Base-by-base conservation (phyloP, 2,888 invertebrate genomes). In the Eupithecia centaureata region DNA sequence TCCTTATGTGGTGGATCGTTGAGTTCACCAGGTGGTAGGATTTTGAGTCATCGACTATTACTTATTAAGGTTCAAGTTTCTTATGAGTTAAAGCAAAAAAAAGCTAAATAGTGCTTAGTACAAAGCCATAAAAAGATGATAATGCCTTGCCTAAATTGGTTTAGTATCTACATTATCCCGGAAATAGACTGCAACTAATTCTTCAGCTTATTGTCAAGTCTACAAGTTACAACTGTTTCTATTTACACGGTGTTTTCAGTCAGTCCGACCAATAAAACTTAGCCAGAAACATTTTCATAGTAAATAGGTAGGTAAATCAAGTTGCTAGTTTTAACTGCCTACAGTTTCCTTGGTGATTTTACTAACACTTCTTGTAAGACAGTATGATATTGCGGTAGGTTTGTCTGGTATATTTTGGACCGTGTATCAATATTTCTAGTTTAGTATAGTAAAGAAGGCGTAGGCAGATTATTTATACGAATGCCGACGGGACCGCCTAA, bases 191-290 rank as follows among this genome's bases (percentile, higher is more conserved):
- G 32, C 58, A 15, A 64, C 61, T 57, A 71, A 67, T 72, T 71
- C 70, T 72, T 74, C 63, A 66, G 66, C 66, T 61, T 38, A 65
- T 71, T 69, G 74, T 74, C 72, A 71, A 61, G 62, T 65, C 51
- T 30, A 60, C 38, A 67, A 68, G 68, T 69, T 72, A 70, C 38
- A 54, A 51, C 60, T 66, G 59, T 68, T 59, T 27, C 52, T 27
- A 27, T 27, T 27, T 30, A 56, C 56, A 56, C 18, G 56, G n/a
- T 56, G 56, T 30, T 28, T 10, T 4, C 10, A 30, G 56, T 30
- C 56, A 10, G 10, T 30, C 56, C 27, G 27, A 56, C 56, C 7
- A 56, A 56, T 10, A 27, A 52, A 51, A 13, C 3, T 3, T 22
- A 47, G 12, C 22, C 10, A 35, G n/a, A 35, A 35, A 15, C 35